Conservation (phyloP, 1,140 invertebrate genomes). For the Neodiprion virginianus region DNA sequence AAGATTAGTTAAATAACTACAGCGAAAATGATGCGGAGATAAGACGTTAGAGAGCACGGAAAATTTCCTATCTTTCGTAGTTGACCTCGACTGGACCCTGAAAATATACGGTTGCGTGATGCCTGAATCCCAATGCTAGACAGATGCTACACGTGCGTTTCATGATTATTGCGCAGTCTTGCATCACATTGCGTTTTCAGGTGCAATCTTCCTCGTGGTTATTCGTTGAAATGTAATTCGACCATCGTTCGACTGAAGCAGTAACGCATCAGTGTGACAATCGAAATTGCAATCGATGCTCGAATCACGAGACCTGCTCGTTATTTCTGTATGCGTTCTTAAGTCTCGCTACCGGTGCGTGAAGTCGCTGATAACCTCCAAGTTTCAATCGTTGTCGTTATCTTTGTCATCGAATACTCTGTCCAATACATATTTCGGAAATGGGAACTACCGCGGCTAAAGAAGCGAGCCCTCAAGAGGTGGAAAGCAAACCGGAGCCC, state of each 20-base stretch:
- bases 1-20: no score
- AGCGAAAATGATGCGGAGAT: no score
- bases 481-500: constrained; percentile 54
- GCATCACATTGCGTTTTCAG: neutral
- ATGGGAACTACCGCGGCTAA: constrained; percentile 48
- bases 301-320: neutral
- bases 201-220: no score
- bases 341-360: neutral
- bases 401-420: no score
- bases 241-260: no score
- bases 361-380: neutral
- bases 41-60: no score
- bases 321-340: neutral
- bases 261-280: no score
- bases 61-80: no score
- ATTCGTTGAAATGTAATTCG: no score
- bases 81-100: no score
- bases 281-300: neutral
- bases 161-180: neutral
- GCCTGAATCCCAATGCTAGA: no score
- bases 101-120: no score
- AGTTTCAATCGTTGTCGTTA: neutral
- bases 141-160: neutral
- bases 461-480: constrained; percentile 45
- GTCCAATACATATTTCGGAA: constrained; percentile 20